Percentiles rank a stretch among this genome's conserved stretches.
Conservation (phyloP, 2,797 vertebrate genomes). For the Mastacembelus armatus region DNA sequence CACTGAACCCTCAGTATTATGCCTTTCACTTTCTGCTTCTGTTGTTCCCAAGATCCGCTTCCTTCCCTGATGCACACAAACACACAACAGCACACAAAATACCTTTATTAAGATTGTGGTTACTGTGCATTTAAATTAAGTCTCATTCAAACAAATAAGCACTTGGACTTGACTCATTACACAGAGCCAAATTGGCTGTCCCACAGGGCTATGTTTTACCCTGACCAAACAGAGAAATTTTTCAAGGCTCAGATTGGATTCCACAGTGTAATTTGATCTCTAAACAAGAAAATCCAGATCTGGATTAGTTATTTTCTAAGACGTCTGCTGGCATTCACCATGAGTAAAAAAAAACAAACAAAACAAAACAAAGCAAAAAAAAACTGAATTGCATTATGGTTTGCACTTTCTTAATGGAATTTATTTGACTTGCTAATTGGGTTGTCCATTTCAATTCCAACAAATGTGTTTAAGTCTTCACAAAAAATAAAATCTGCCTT, state of each 20-base stretch:
- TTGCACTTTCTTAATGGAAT: slow-evolving; percentile 35
- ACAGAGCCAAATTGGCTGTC: slow-evolving; percentile 47
- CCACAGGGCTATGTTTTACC: slow-evolving; percentile 30
- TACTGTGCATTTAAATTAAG: slow-evolving; percentile 60
- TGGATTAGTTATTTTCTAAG: slow-evolving; percentile 38
- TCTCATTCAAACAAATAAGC: slow-evolving; percentile 60
- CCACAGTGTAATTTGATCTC: slow-evolving; percentile 54
- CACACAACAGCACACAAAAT: slow-evolving; percentile 2
- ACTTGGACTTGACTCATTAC: slow-evolving; percentile 65
- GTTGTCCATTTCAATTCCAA: slow-evolving; percentile 26
- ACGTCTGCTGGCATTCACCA: background rate
- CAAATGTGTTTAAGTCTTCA: slow-evolving; percentile 23
- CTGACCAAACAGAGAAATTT: slow-evolving; percentile 35
- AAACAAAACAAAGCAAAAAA: too few relatives aligned
- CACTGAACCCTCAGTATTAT: slow-evolving; percentile 25
- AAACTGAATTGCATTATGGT: slow-evolving; percentile 12
- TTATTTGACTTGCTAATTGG: slow-evolving; percentile 32
- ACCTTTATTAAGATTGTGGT: slow-evolving; percentile 19
- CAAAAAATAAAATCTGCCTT: background rate
- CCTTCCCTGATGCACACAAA: background rate
- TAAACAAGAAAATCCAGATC: slow-evolving; percentile 52
- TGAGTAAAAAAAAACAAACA: slow-evolving; percentile 1
- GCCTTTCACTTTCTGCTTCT: slow-evolving; percentile 10
- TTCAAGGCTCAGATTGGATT: slow-evolving; percentile 59
- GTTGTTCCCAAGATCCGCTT: background rate